phyloP scores from a whole-genome alignment of 2,888 invertebrate genomes.

The Catocala sponsa region DNA sequence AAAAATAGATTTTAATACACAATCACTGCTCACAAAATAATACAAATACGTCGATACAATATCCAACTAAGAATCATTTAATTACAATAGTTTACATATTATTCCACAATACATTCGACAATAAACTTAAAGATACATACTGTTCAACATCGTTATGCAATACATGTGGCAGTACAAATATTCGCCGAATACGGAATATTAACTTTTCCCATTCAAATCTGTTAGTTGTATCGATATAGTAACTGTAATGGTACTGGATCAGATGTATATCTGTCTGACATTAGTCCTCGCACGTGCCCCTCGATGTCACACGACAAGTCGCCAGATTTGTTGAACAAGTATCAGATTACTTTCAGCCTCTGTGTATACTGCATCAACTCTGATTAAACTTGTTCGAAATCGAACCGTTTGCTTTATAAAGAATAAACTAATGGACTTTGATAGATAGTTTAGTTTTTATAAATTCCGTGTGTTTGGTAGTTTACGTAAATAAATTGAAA shows the following conservation, averaged over 20 bases:
- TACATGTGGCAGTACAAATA: no score
- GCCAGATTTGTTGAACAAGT: conserved; percentile 68
- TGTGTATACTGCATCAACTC: conserved; percentile 54
- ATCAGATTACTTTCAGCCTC: conserved; percentile 64
- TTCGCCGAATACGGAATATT: no score
- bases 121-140: no score
- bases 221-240: no score
- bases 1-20: no score
- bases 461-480: conserved; percentile 42
- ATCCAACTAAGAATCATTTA: no score
- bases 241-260: conserved; percentile 17
- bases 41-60: no score
- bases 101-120: no score
- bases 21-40: no score
- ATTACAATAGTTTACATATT: no score
- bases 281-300: conserved; percentile 56
- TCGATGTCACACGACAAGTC: conserved; percentile 65
- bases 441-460: conserved; percentile 50
- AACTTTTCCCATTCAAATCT: no score
- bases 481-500: conserved; percentile 36
- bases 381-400: conserved; percentile 65
- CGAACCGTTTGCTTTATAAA: conserved; percentile 54
- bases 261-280: conserved; percentile 29
- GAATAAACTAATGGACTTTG: conserved; percentile 59
- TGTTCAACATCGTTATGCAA: no score